phyloP scores from a whole-genome alignment of 2,888 invertebrate species.

The Deroplatys truncata region DNA sequence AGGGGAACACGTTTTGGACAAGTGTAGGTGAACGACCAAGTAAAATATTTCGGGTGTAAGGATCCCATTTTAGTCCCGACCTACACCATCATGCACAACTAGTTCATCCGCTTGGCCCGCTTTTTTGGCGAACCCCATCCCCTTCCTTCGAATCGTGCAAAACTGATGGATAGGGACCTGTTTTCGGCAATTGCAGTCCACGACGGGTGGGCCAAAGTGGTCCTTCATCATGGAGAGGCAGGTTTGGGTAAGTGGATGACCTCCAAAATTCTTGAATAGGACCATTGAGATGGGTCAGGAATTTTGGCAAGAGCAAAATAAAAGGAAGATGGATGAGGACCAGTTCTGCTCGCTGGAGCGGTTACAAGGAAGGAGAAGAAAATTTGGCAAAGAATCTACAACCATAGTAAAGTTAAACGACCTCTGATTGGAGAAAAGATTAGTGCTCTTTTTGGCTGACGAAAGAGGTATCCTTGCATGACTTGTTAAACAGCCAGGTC shows the following conservation, averaged over 20 bases:
- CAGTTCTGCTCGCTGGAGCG: not conserved
- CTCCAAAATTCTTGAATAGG: not conserved
- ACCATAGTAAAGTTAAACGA: not conserved
- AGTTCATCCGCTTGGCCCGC: not conserved
- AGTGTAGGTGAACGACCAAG: slow-evolving; percentile 17
- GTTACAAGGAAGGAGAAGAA: not conserved
- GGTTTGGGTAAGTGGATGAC: not conserved
- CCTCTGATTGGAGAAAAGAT: not conserved
- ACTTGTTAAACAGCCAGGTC: not conserved
- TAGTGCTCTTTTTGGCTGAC: not conserved
- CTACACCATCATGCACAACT: slow-evolving; percentile 6
- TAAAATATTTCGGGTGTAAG: slow-evolving; percentile 5
- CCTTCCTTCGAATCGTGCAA: slow-evolving; percentile 7
- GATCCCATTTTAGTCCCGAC: slow-evolving; percentile 6
- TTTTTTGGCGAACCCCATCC: not conserved
- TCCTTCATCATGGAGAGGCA: slow-evolving; percentile 5
- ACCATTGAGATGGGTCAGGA: not conserved
- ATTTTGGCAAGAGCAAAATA: not conserved
- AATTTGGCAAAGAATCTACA: not conserved
- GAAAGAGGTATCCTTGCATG: not conserved
- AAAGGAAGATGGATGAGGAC: not conserved
- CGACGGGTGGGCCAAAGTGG: not conserved
- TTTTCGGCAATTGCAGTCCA: slow-evolving; percentile 18
- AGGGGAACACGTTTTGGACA: not conserved
- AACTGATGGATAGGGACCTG: slow-evolving; percentile 25